Percentiles rank a stretch among this genome's conserved stretches.
phyloP scores from a whole-genome alignment of 2,113 vertebrate genomes.

The Neolamprologus sp. region DNA sequence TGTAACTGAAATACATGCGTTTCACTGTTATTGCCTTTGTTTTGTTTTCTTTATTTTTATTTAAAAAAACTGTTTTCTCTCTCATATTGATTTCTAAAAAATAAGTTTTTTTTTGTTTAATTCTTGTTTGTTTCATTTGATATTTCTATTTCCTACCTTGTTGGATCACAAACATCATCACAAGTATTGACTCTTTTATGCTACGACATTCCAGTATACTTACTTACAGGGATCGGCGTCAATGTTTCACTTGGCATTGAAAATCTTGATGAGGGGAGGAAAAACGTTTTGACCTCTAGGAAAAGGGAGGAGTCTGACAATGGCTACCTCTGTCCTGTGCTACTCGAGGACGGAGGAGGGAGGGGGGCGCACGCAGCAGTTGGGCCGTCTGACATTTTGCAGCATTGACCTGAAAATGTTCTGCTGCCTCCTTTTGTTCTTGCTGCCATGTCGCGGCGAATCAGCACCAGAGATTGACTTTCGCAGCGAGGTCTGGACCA shows the following conservation, averaged over 20 bases:
- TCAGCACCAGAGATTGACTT: constrained; percentile 82
- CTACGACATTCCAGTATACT: constrained; percentile 54
- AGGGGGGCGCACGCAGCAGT: constrained; percentile 85
- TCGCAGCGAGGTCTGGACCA: constrained; percentile 73
- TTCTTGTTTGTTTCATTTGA: constrained; percentile 13
- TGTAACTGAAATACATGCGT: constrained; percentile 69
- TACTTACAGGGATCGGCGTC: constrained; percentile 21
- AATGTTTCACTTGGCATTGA: constrained; percentile 40
- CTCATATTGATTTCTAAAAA: constrained; percentile 61
- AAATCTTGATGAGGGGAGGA: constrained; percentile 22
- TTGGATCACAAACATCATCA: constrained; percentile 57
- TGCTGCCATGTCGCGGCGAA: constrained; percentile 71
- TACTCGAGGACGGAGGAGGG: constrained; percentile 89
- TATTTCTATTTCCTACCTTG: constrained; percentile 34
- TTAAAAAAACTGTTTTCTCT: constrained; percentile 52
- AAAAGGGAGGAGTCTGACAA: constrained; percentile 11
- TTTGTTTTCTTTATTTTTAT: not conserved
- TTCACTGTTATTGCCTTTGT: constrained; percentile 70
- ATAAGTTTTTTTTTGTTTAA: not conserved
- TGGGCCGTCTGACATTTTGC: constrained; percentile 88
- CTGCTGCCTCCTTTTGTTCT: constrained; percentile 86
- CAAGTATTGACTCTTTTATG: constrained; percentile 45
- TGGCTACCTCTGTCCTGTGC: constrained; percentile 27
- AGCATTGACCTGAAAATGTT: constrained; percentile 88
- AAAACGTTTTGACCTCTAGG: constrained; percentile 37